Percentiles rank a stretch among this genome's conserved stretches.
Evolutionary conservation across 1,140 invertebrate species (phyloP).

Genomic region (Bombus terrestris): DNA sequence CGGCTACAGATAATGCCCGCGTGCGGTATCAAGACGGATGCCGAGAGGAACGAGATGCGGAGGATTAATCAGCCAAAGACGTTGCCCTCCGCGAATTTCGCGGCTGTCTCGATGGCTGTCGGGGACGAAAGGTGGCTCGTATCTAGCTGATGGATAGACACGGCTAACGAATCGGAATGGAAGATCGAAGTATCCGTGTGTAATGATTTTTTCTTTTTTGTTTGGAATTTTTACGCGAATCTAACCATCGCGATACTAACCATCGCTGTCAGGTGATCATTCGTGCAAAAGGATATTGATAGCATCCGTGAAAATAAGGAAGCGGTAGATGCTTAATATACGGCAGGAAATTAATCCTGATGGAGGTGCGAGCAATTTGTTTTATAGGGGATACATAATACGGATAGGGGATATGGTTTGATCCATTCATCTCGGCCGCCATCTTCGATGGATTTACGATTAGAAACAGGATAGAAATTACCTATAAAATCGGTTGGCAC

Average conservation of each 20-base stretch:
- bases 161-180: not conserved
- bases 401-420: not conserved
- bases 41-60: constrained; percentile 21
- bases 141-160: not conserved
- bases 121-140: not conserved
- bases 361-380: not conserved
- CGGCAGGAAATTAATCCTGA: not conserved
- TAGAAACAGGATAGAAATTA: not conserved
- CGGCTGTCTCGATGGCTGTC: constrained; percentile 7
- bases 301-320: not conserved
- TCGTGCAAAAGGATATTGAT: not conserved
- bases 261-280: no score
- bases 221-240: not conserved
- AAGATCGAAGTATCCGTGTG: not conserved
- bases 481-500: not conserved
- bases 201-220: not conserved
- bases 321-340: not conserved
- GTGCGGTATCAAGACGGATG: constrained; percentile 56
- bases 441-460: constrained; percentile 5
- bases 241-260: not conserved
- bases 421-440: not conserved
- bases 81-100: constrained; percentile 32
- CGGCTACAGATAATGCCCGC: constrained; percentile 54
- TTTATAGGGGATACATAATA: not conserved
- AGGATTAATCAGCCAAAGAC: constrained; percentile 60